These are phyloP conservation scores for Caenorhabditis plicata DNA, from an alignment of 2,888 invertebrate genomes.

Conservation along the genomic window DNA sequence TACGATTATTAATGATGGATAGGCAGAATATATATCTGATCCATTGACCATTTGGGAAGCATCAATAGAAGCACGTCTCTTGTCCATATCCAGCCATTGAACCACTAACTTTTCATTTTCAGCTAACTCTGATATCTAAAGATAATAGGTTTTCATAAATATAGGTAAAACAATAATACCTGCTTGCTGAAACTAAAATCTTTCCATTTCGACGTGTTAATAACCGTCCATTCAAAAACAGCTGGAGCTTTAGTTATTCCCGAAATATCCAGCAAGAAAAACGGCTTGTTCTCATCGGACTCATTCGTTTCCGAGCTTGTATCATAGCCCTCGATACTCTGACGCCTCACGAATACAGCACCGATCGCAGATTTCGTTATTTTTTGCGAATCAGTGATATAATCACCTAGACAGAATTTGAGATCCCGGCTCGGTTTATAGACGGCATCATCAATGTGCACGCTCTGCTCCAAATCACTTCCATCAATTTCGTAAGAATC, in stretches of 20 bases:
- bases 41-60: conserved; percentile 14
- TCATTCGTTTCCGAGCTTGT: conserved; percentile 17
- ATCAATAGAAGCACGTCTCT: conserved; percentile 29
- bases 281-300: conserved; percentile 9
- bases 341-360: conserved; percentile 28
- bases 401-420: conserved; percentile 43
- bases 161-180: not conserved
- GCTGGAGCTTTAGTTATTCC: conserved; percentile 16
- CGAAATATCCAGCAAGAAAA: conserved; percentile 38
- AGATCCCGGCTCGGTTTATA: conserved; percentile 44
- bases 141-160: not conserved
- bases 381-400: conserved; percentile 15
- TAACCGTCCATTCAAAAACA: conserved; percentile 18
- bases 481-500: conserved; percentile 33
- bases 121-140: conserved; percentile 19
- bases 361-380: conserved; percentile 8
- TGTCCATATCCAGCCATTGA: conserved; percentile 37
- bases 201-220: conserved; percentile 26
- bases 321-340: conserved; percentile 37
- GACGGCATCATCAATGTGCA: conserved; percentile 28
- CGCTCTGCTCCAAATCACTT: conserved; percentile 37
- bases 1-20: conserved; percentile 13
- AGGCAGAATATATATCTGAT: conserved; percentile 11
- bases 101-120: conserved; percentile 16
- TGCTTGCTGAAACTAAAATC: conserved; percentile 16